Conservation (phyloP, 2,113 vertebrate genomes). For the Natator depressus region DNA sequence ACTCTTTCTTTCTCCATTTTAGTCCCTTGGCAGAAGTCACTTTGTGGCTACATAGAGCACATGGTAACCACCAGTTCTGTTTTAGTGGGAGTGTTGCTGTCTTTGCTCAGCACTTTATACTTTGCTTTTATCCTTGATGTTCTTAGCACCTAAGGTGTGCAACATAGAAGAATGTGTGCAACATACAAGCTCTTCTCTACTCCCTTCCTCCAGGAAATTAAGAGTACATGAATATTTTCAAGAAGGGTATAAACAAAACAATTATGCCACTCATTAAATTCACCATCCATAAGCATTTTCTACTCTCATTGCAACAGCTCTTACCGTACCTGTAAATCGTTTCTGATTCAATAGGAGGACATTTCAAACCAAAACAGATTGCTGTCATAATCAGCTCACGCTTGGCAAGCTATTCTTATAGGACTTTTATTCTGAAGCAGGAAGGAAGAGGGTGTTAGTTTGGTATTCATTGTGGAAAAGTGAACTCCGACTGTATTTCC, state of each 20-base stretch:
- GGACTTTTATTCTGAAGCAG: background rate
- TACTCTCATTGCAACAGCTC: background rate
- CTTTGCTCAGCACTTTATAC: background rate
- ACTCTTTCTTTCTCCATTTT: background rate
- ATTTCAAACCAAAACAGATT: background rate
- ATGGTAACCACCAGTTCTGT: background rate
- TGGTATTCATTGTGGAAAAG: background rate
- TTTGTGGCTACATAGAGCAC: background rate
- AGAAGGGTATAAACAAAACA: background rate
- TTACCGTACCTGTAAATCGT: background rate
- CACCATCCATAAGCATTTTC: background rate
- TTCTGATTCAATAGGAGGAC: background rate
- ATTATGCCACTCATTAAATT: background rate
- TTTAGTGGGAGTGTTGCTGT: background rate
- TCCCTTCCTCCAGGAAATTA: background rate
- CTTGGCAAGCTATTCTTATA: background rate
- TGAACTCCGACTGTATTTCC: background rate
- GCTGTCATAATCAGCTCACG: background rate
- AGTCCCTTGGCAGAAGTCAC: background rate
- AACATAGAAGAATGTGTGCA: accelerated
- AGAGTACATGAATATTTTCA: background rate
- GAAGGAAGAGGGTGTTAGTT: background rate
- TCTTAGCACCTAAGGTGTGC: accelerated
- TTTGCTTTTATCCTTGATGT: background rate
- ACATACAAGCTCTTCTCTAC: background rate